These are phyloP conservation scores for Hipparchia sbordonii DNA, from an alignment of 2,888 invertebrate species.

Conservation along the genomic window DNA sequence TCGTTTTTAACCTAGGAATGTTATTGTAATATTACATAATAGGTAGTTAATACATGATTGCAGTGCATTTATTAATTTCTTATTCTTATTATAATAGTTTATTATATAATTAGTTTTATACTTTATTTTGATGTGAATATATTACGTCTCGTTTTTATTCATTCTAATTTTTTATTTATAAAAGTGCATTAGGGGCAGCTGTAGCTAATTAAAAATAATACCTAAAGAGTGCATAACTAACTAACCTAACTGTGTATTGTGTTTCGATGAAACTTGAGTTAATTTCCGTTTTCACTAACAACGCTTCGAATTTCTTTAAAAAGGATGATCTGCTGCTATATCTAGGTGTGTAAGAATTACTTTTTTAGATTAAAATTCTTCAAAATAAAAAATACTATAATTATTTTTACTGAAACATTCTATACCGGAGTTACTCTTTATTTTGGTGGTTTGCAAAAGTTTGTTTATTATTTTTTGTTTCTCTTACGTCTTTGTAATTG, in stretches of 20 bases:
- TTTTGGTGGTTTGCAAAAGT: neutral
- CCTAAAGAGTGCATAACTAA: neutral
- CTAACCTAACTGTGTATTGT: neutral
- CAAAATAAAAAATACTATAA: neutral
- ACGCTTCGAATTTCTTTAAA: no score
- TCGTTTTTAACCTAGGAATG: conserved; percentile 4
- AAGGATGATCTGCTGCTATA: no score
- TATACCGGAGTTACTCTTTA: neutral
- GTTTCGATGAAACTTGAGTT: no score
- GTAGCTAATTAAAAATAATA: neutral
- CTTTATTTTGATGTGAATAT: neutral
- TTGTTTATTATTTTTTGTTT: conserved; percentile 20
- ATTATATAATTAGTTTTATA: neutral
- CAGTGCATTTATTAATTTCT: no score
- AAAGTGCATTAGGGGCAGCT: neutral
- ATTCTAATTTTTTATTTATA: neutral
- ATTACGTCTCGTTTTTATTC: neutral
- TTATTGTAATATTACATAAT: neutral
- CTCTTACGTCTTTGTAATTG: conserved; percentile 27
- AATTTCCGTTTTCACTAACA: no score
- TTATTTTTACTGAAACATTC: neutral
- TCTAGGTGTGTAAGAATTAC: no score
- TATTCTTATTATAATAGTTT: no score
- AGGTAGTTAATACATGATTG: neutral
- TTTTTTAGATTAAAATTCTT: no score